These are phyloP conservation scores for Cephalopholis sonnerati DNA, from an alignment of 2,113 vertebrate genomes.

Conservation along the genomic window DNA sequence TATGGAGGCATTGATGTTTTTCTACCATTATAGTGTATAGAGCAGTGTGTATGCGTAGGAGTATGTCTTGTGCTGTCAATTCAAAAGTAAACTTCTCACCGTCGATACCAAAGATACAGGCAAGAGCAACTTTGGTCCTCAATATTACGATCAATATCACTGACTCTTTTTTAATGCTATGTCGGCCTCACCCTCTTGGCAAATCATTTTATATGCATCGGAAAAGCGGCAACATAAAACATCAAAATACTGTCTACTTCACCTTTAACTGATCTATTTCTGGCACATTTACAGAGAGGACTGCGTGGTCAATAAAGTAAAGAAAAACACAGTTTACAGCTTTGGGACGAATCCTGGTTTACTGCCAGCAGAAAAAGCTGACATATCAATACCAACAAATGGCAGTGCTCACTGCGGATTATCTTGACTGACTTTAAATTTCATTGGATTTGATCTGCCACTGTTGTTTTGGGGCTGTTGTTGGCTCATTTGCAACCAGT, in stretches of 20 bases:
- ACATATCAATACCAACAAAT: slow-evolving; percentile 21
- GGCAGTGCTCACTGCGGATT: slow-evolving; percentile 30
- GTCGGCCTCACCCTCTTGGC: background rate
- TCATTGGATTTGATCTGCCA: slow-evolving; percentile 29
- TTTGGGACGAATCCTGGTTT: background rate
- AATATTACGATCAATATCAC: background rate
- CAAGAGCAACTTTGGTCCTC: background rate
- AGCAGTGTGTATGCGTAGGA: background rate
- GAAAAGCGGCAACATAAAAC: background rate
- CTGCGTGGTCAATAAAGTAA: background rate
- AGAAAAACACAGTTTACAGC: slow-evolving; percentile 12
- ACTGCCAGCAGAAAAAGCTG: slow-evolving; percentile 33
- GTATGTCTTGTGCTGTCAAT: background rate
- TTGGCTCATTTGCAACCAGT: slow-evolving; percentile 1
- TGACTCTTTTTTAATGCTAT: background rate
- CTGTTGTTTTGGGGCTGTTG: slow-evolving; percentile 20
- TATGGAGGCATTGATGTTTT: background rate
- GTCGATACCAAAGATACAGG: background rate
- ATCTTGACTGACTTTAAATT: slow-evolving; percentile 40
- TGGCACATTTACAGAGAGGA: slow-evolving; percentile 20
- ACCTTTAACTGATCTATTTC: background rate
- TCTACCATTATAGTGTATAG: background rate
- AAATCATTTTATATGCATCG: background rate
- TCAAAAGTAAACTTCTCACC: background rate
- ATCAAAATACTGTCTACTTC: background rate